Conservation (phyloP, 2,888 invertebrate species). For the Dryocosmus kuriphilus region DNA sequence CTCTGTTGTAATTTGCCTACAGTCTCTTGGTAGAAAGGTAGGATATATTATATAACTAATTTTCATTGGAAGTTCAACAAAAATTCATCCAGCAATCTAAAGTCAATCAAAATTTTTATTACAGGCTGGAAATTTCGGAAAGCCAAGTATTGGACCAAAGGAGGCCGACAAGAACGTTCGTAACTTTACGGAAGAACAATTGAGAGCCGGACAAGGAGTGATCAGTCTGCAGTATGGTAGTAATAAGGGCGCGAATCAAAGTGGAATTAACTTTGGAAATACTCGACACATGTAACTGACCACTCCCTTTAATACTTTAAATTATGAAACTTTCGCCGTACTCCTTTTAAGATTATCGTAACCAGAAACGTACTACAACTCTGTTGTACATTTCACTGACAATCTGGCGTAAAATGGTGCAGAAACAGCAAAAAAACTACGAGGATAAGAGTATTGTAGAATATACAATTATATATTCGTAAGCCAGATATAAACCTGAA, state of each 20-base stretch:
- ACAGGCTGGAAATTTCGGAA: slow-evolving; percentile 89
- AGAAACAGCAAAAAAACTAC: background rate
- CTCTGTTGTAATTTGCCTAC: slow-evolving; percentile 96
- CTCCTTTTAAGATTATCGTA: slow-evolving; percentile 3
- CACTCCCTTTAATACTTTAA: slow-evolving; percentile 2
- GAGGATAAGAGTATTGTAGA: background rate
- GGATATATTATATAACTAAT: slow-evolving; percentile 35
- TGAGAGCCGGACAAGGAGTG: slow-evolving; percentile 94
- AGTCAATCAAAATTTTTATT: slow-evolving; percentile 58
- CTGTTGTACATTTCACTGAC: slow-evolving; percentile 4
- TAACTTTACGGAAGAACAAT: slow-evolving; percentile 95
- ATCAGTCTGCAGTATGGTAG: slow-evolving; percentile 97
- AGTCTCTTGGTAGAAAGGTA: slow-evolving; percentile 97
- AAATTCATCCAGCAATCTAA: slow-evolving; percentile 7
- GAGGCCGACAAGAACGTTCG: slow-evolving; percentile 97
- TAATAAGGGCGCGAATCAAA: slow-evolving; percentile 98
- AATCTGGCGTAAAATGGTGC: background rate
- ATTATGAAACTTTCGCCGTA: slow-evolving; percentile 26
- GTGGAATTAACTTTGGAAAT: slow-evolving; percentile 97
- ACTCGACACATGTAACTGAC: slow-evolving; percentile 94
- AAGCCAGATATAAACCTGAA: slow-evolving; percentile 5
- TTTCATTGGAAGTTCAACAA: slow-evolving; percentile 6
- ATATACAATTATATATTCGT: slow-evolving; percentile 7
- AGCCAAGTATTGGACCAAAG: slow-evolving; percentile 96
- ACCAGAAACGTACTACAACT: slow-evolving; percentile 5